These are phyloP conservation scores for Laterallus jamaicensis DNA, from an alignment of 2,113 vertebrate genomes.

Conservation along the genomic window DNA sequence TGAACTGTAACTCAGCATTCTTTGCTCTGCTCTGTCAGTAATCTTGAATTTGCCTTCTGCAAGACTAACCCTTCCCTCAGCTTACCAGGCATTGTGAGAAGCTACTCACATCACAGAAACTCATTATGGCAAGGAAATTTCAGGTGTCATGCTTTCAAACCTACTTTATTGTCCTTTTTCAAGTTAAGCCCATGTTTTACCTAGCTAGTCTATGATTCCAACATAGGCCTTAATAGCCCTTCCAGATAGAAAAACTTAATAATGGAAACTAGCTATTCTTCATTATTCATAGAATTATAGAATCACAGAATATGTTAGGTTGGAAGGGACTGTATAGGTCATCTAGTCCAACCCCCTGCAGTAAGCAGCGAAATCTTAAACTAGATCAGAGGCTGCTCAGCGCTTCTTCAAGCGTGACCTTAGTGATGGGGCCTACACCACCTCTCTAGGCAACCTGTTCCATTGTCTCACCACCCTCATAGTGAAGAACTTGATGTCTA, in stretches of 20 bases:
- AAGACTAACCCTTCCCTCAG: background rate
- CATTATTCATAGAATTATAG: background rate
- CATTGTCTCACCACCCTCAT: no score
- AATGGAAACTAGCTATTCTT: background rate
- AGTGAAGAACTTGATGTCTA: no score
- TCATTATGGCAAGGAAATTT: background rate
- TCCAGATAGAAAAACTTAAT: background rate
- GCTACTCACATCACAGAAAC: fast-evolving
- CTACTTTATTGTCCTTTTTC: background rate
- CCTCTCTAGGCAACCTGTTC: no score
- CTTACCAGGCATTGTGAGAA: background rate
- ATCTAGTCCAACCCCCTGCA: no score
- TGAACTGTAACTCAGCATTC: background rate
- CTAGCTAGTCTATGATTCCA: background rate
- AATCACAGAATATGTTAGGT: no score
- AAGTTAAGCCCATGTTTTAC: background rate
- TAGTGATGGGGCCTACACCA: no score
- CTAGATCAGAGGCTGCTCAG: no score
- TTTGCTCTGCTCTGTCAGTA: background rate
- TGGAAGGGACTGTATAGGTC: no score
- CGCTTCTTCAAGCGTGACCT: no score
- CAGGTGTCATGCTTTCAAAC: background rate
- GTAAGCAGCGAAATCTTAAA: no score
- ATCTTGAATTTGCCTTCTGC: background rate
- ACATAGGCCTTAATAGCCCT: background rate